Percentiles rank a stretch among this genome's conserved stretches.
Conservation (phyloP, 2,113 vertebrate genomes). For the Urocolius indicus region DNA sequence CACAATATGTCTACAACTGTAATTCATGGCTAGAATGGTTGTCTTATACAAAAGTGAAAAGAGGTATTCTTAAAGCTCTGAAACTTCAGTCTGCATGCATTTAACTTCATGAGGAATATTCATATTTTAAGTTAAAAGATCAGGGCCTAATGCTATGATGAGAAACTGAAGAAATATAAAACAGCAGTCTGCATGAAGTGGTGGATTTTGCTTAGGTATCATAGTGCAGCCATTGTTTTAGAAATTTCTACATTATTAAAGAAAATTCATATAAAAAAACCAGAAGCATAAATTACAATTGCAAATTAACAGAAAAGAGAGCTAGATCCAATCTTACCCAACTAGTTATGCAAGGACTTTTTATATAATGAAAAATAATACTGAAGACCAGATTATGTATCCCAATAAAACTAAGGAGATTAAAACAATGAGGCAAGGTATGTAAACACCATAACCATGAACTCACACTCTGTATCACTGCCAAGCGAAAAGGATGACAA, state of each 20-base stretch:
- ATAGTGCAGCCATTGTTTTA: background rate
- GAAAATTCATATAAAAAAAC: background rate
- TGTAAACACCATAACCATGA: background rate
- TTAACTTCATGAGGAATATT: background rate
- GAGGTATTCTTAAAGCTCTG: background rate
- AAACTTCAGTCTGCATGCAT: background rate
- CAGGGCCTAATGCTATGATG: background rate
- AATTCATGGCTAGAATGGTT: background rate
- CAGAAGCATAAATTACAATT: background rate
- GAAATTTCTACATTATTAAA: background rate
- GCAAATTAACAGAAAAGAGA: background rate
- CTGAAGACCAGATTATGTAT: background rate
- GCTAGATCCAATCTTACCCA: background rate
- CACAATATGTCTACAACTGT: background rate
- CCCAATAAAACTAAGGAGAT: background rate
- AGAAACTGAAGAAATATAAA: background rate
- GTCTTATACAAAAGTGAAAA: background rate
- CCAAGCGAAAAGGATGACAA: background rate
- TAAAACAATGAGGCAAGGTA: background rate
- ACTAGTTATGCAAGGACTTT: background rate
- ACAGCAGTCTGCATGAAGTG: background rate
- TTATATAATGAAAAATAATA: background rate
- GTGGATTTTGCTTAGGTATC: background rate
- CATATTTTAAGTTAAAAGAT: background rate
- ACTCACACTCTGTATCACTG: background rate